Conservation (phyloP, 2,888 invertebrate genomes). For the Macrophya annulata region DNA sequence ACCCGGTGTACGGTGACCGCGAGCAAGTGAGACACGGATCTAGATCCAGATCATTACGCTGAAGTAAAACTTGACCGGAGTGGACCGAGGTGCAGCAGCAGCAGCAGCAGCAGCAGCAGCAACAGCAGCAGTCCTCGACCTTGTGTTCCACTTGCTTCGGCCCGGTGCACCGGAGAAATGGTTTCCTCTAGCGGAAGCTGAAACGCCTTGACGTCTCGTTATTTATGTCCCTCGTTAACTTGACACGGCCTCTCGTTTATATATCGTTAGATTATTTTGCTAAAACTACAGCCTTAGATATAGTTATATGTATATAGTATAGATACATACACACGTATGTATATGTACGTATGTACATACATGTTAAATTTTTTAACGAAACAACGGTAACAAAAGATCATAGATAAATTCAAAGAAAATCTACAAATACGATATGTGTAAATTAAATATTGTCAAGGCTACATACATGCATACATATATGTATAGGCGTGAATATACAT, state of each 20-base stretch:
- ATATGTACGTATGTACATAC: too few relatives aligned
- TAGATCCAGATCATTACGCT: conserved; percentile 52
- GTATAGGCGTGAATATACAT: too few relatives aligned
- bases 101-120: too few relatives aligned
- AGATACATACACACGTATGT: too few relatives aligned
- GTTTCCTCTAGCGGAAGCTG: conserved; percentile 51
- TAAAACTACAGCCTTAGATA: conserved; percentile 12
- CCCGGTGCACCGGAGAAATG: conserved; percentile 39
- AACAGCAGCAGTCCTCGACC: conserved; percentile 31
- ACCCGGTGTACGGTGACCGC: conserved; percentile 41
- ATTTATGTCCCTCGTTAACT: conserved; percentile 45
- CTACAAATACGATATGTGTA: too few relatives aligned
- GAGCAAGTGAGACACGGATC: conserved; percentile 53
- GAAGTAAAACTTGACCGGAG: conserved; percentile 49
- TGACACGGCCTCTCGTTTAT: conserved; percentile 25
- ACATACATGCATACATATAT: too few relatives aligned
- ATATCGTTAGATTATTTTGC: conserved; percentile 27
- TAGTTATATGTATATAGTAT: too few relatives aligned
- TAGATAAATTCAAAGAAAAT: background rate
- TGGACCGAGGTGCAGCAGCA: conserved; percentile 36
- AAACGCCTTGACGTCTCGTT: conserved; percentile 43
- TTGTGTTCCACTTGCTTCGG: conserved; percentile 53
- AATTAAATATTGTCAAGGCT: conserved; percentile 26
- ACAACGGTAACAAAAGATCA: background rate
- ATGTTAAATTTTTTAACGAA: background rate